Percentiles rank a stretch among this genome's conserved stretches.
Evolutionary conservation across 2,888 invertebrate species (phyloP).

Genomic region (Gastracanthus pulcherrimus): DNA sequence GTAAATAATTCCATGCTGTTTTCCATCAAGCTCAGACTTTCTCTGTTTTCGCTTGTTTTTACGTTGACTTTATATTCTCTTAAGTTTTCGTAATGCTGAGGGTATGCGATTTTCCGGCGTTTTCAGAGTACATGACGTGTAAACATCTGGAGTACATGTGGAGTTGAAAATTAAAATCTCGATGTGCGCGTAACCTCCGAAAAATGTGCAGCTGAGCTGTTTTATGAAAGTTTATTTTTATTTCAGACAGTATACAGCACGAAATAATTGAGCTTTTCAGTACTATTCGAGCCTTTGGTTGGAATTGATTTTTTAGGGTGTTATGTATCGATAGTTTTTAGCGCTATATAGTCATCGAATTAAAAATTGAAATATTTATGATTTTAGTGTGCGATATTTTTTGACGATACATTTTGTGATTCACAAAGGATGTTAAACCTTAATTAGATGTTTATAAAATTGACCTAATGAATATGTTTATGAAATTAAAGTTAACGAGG

Average conservation of each 20-base stretch:
- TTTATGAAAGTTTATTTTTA: background rate
- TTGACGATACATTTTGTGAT: no score
- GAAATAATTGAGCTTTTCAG: background rate
- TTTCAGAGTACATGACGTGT: background rate
- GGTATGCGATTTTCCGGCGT: background rate
- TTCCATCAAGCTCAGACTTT: conserved; percentile 10
- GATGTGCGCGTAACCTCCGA: background rate
- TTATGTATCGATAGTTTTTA: background rate
- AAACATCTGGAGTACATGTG: background rate
- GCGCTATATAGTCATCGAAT: no score
- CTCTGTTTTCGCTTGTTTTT: background rate
- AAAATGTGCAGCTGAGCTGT: background rate
- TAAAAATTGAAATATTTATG: no score
- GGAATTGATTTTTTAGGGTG: no score
- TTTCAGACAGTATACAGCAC: background rate
- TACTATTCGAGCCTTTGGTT: no score
- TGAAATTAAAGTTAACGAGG: no score
- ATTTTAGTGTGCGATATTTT: no score
- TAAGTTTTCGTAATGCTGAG: no score
- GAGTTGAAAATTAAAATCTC: conserved; percentile 18
- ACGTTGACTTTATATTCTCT: no score
- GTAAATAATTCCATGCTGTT: conserved; percentile 39
- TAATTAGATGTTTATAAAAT: no score
- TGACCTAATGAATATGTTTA: no score
- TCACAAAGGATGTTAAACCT: no score